Evolutionary conservation across 2,113 vertebrate species (phyloP).

Genomic region (Chamaetylas fuelleborni): DNA sequence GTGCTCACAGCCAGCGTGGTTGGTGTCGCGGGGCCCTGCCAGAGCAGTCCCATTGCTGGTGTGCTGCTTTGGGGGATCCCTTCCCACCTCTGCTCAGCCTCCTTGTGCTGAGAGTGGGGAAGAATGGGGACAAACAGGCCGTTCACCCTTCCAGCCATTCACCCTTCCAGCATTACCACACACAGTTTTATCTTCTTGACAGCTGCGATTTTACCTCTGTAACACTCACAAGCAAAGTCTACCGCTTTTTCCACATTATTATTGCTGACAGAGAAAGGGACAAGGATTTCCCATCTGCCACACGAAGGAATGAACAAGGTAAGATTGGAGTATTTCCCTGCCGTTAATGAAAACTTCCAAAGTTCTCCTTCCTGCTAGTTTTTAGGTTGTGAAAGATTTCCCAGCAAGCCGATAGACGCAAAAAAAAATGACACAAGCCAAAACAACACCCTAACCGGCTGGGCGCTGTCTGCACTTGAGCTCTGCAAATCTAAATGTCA

Average conservation of each 20-base stretch:
- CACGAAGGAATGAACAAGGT: fast-evolving
- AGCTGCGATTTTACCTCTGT: neutral
- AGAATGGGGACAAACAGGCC: neutral
- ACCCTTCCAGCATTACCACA: neutral
- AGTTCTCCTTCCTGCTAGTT: neutral
- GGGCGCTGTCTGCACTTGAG: too few relatives aligned
- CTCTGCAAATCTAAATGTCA: too few relatives aligned
- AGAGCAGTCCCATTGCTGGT: neutral
- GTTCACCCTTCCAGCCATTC: fast-evolving
- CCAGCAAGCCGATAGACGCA: neutral
- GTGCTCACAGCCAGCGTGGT: too few relatives aligned
- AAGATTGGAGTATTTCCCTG: neutral
- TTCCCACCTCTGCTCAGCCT: neutral
- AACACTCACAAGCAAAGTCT: neutral
- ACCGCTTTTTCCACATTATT: fast-evolving
- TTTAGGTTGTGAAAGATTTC: neutral
- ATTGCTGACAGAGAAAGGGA: neutral
- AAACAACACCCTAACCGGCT: neutral
- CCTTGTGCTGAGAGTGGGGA: neutral
- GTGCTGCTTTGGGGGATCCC: neutral
- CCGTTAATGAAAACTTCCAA: neutral
- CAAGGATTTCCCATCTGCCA: fast-evolving
- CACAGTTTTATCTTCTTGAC: neutral
- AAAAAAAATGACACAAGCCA: neutral
- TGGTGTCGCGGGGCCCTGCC: neutral